phyloP scores from a whole-genome alignment of 2,888 invertebrate genomes.

The Drosophila testacea region DNA sequence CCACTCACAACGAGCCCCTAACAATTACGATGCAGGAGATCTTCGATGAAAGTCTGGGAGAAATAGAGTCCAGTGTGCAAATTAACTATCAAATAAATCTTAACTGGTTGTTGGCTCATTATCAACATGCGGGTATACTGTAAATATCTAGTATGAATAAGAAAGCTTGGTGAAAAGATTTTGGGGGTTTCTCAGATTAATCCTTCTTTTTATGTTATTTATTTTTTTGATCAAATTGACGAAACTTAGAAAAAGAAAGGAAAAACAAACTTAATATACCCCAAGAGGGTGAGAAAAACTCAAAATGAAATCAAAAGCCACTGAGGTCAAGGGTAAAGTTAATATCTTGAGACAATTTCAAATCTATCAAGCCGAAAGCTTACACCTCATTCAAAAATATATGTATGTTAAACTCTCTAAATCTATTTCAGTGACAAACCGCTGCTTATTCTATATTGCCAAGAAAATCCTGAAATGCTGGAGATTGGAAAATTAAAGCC shows the following conservation, averaged over 20 bases:
- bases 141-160: neutral
- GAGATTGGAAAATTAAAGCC: neutral
- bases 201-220: too few species aligned
- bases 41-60: constrained; percentile 91
- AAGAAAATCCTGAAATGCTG: constrained; percentile 79
- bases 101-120: constrained; percentile 6
- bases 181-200: too few species aligned
- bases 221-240: too few species aligned
- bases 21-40: constrained; percentile 88
- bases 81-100: constrained; percentile 9
- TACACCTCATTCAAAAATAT: neutral
- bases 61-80: constrained; percentile 89
- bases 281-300: too few species aligned
- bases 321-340: too few species aligned
- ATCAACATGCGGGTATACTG: constrained; percentile 19
- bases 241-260: neutral
- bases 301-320: too few species aligned
- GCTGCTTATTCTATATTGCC: constrained; percentile 82
- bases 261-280: too few species aligned
- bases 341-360: neutral
- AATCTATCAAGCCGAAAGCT: neutral
- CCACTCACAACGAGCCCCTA: constrained; percentile 17
- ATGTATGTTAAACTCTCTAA: neutral
- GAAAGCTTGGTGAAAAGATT: too few species aligned
- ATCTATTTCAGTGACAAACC: constrained; percentile 18